Evolutionary conservation across 2,888 invertebrate species (phyloP), one percentile per base, ranked within the genome.

Genomic region (Aradus depressus): DNA sequence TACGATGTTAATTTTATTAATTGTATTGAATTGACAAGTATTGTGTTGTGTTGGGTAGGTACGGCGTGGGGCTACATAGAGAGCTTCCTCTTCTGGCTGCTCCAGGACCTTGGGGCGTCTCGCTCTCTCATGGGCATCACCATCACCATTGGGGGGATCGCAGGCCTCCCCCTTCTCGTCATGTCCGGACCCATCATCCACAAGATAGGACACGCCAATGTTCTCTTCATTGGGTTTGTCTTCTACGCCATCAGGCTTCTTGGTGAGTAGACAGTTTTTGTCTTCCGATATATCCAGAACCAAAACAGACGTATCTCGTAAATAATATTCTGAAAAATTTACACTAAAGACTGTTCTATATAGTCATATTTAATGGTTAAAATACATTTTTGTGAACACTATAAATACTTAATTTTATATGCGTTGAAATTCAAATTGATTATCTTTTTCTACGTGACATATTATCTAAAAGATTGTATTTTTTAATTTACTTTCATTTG

Each of bases 21-120:
- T n/a, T n/a, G n/a, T n/a, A n/a, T n/a, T n/a, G n/a, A n/a, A n/a
- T n/a, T n/a, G n/a, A n/a, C n/a, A n/a, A n/a, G n/a, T n/a, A n/a
- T n/a, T n/a, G n/a, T n/a, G n/a, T n/a, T n/a, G n/a, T n/a, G n/a
- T n/a, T n/a, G n/a, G 53, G 8, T 67, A 84, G 84, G 84, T 26
- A 80, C 79, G 19, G 81, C 81, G n/a, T 85, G 84, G 84, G 85
- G 85, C 31, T 84, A 81, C 68, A 79, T 86, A 59, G 85, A 86
- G 67, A 84, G 82, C 60, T 86, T 84, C 69, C 71, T 85, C 23
- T 85, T 85, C 67, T 84, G 84, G 82, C 70, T 84, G 54, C 73
- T 85, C 25, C 81, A 86, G 65, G 84, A 84, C 66, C 69, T 85
- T 55, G 84, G 84, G 3, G 84, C 79, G 1, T 80, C 81, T 0